Percentiles rank a stretch among this genome's conserved stretches.
Conservation (phyloP, 2,797 vertebrate genomes). For the Lepidocolaptes lacrymiger region DNA sequence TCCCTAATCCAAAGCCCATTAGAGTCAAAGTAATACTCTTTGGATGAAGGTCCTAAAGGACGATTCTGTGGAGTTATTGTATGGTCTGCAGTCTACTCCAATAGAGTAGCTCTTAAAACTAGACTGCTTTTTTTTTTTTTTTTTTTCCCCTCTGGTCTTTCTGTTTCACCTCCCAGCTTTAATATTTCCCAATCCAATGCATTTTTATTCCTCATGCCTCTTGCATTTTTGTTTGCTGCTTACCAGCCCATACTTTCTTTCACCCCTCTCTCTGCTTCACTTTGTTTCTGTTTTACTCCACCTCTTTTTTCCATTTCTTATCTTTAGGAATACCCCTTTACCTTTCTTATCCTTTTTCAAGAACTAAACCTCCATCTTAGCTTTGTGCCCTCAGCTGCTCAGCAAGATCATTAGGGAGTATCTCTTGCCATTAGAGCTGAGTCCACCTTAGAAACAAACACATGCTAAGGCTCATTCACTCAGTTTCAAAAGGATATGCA, state of each 20-base stretch:
- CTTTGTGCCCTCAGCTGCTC: neutral
- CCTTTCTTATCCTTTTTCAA: neutral
- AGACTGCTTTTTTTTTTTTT: neutral
- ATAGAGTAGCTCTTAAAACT: neutral
- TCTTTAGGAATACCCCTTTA: neutral
- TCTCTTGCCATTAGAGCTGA: neutral
- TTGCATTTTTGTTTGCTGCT: neutral
- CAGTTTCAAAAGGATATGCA: neutral
- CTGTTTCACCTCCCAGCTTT: neutral
- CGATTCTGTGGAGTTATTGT: neutral
- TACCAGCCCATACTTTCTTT: too few relatives aligned
- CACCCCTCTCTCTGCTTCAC: rapidly evolving
- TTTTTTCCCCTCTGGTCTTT: neutral
- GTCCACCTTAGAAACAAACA: neutral
- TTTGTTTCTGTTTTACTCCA: neutral
- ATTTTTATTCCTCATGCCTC: neutral
- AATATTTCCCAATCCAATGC: neutral
- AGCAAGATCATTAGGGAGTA: neutral
- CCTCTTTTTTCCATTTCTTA: neutral
- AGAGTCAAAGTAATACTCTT: neutral
- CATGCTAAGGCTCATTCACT: neutral
- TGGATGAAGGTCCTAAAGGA: neutral
- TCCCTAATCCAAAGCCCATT: neutral
- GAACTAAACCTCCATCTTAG: neutral
- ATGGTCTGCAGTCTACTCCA: neutral